A percentile compares a stretch with the other conserved stretches of the same genome.
Conservation (phyloP, 1,140 invertebrate genomes). For the Camponotus vicinus region DNA sequence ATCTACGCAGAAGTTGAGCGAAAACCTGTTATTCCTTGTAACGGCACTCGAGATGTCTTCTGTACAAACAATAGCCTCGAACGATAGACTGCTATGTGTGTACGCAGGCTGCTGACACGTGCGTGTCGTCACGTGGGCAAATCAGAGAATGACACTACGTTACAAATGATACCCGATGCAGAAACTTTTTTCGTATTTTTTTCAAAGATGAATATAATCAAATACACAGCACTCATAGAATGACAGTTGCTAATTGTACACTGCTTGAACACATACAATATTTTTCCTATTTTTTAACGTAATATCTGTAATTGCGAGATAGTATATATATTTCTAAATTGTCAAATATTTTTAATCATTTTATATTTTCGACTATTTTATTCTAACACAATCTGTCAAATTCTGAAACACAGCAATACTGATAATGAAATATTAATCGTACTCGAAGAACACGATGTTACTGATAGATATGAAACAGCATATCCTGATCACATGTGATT, state of each 20-base stretch:
- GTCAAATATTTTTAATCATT: too few species aligned
- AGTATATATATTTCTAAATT: too few species aligned
- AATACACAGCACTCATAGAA: too few species aligned
- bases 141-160: neutral
- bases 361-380: too few species aligned
- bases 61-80: constrained; percentile 8
- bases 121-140: constrained; percentile 20
- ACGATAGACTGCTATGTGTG: neutral
- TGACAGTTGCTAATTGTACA: too few species aligned
- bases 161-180: neutral
- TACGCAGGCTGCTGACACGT: constrained; percentile 19
- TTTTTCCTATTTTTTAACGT: too few species aligned
- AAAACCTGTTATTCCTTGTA: neutral
- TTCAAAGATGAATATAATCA: neutral
- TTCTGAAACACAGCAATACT: neutral
- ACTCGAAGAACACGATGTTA: neutral
- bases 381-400: neutral
- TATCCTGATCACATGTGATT: neutral
- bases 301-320: too few species aligned
- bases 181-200: neutral
- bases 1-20: neutral
- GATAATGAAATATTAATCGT: neutral
- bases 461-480: neutral
- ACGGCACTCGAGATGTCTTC: neutral
- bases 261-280: too few species aligned